These are phyloP conservation scores for Leptobrachium ailaonicum DNA, from an alignment of 2,113 vertebrate species.

Conservation along the genomic window DNA sequence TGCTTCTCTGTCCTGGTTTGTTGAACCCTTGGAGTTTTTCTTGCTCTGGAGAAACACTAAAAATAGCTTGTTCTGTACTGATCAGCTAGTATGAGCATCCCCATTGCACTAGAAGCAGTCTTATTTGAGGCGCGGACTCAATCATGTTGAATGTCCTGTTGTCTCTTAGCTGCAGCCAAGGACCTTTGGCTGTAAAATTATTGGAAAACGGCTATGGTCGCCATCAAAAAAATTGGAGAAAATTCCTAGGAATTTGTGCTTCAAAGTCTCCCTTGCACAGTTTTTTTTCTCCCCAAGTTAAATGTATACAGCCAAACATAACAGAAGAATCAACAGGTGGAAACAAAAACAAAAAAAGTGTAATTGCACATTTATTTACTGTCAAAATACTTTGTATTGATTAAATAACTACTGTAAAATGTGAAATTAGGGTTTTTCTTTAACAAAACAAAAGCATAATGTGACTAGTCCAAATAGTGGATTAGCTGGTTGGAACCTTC, in stretches of 20 bases:
- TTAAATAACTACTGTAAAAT: no score
- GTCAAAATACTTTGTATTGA: no score
- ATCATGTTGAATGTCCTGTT: neutral
- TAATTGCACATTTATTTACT: no score
- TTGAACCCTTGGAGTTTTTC: neutral
- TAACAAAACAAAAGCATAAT: no score
- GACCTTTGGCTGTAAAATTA: neutral
- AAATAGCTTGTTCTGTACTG: neutral
- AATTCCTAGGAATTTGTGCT: neutral
- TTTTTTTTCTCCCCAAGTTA: neutral
- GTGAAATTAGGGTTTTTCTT: no score
- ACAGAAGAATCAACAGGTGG: neutral
- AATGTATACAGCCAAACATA: neutral
- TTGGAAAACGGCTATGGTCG: neutral
- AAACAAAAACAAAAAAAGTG: no score
- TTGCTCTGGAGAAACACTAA: neutral
- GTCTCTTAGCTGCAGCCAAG: neutral
- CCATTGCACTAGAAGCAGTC: constrained; percentile 1
- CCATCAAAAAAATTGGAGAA: neutral
- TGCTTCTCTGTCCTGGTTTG: neutral
- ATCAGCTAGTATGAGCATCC: neutral
- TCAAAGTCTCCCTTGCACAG: neutral
- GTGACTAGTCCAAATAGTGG: no score
- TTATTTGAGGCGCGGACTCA: no score
- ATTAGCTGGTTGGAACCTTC: no score